Evolutionary conservation across 2,113 vertebrate species (phyloP), one percentile per base, ranked within the genome.

Genomic region (Butorides virescens): DNA sequence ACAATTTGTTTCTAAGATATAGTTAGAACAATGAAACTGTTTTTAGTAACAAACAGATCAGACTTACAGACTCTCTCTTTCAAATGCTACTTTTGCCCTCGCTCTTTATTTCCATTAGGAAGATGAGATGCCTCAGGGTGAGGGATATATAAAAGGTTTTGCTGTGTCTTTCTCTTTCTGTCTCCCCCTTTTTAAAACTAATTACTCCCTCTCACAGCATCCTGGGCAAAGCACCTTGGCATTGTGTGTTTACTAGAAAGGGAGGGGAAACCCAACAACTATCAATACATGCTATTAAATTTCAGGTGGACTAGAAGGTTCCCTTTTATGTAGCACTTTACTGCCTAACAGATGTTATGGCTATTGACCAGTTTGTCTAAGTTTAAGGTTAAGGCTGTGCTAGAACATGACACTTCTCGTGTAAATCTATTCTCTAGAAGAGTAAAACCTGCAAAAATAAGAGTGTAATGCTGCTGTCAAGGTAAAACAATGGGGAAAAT

Each of bases 231-330:
- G 59, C 50, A 86, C 65, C 29, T 95, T 96, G n/a, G 73, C 29
- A 89, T 93, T 93, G 62, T 70, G 49, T 81, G 42, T 91, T 90
- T 91, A 62, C 37, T 75, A 61, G 73, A 89, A 82, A 67, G 81
- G n/a, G 37, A 46, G 34, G 16, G 3, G 16, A 22, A 61, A 34
- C 19, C 32, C 42, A 76, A 58, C 47, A 92, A 79, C 66, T 86
- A 58, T 95, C 93, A 94, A 97, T 88, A 94, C n/a, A 37, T 23
- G n/a, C 66, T 88, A 95, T 97, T 97, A 86, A 84, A 91, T 97
- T 95, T 97, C 96, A 96, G 76, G 58, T 88, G 63, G 70, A 92
- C 85, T 84, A 96, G 88, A 93, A 88, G 58, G 30, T 32, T 92
- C 27, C 36, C 68, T 96, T 97, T 94, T 89, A 86, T 86, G 61